Percentiles rank a stretch among this genome's conserved stretches.
Evolutionary conservation across 1,140 invertebrate species (phyloP).

Genomic region (Drosophila jambulina): DNA sequence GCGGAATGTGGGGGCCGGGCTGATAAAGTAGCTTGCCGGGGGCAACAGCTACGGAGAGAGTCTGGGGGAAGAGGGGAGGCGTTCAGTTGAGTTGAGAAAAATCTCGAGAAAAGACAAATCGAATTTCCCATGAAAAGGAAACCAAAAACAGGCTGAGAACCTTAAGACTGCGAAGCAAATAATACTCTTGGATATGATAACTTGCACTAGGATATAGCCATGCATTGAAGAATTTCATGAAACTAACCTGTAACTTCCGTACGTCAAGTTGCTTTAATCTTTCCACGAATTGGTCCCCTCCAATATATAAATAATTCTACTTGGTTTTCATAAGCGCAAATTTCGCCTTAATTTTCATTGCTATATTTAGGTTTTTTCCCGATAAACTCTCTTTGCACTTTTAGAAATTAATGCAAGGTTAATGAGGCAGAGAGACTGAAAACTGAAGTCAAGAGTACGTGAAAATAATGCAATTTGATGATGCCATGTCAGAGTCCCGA

Average conservation of each 20-base stretch:
- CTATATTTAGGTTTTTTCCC: background rate
- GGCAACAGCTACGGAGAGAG: conserved; percentile 14
- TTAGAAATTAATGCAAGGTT: background rate
- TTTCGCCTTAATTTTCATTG: background rate
- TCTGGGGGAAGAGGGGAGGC: background rate
- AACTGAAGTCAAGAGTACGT: conserved; percentile 9
- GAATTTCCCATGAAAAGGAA: conserved; percentile 53
- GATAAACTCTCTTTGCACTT: background rate
- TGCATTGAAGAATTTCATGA: background rate
- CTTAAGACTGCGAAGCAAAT: background rate
- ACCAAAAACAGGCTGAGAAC: conserved; percentile 8
- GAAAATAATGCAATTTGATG: conserved; percentile 33
- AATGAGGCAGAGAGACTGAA: background rate
- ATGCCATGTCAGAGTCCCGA: conserved; percentile 7
- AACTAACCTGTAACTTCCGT: background rate
- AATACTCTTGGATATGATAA: conserved; percentile 6
- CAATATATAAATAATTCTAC: background rate
- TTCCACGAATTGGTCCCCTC: background rate
- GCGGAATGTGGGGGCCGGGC: conserved; percentile 39
- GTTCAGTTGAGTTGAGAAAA: conserved; percentile 6
- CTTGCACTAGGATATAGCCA: background rate
- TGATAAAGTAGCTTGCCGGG: conserved; percentile 73
- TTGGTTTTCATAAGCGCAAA: too few species aligned
- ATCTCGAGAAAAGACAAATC: conserved; percentile 56
- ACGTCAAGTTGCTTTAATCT: background rate